These are phyloP conservation scores for Aplysia californica DNA, from an alignment of 1,140 invertebrate species.

Conservation along the genomic window DNA sequence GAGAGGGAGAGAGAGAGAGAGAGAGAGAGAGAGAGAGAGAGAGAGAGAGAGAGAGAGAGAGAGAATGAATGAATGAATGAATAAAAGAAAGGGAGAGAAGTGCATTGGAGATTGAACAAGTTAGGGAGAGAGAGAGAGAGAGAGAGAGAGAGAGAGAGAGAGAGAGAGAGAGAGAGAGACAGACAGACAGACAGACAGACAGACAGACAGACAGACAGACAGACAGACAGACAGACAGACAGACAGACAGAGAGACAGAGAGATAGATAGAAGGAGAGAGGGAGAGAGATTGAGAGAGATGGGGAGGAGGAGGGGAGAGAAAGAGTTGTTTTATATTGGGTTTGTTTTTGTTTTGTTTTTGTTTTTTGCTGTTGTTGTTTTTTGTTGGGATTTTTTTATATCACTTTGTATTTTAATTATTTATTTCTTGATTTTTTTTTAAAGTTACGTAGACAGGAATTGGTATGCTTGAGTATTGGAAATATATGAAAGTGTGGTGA, in stretches of 20 bases:
- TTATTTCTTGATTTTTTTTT: too few relatives aligned
- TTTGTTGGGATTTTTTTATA: too few relatives aligned
- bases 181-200: constrained; percentile 12
- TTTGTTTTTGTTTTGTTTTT: neutral
- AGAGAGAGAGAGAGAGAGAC: constrained; percentile 23
- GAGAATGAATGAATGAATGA: neutral
- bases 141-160: constrained; percentile 25
- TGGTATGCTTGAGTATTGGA: too few relatives aligned
- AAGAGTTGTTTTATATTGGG: neutral
- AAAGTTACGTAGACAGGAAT: too few relatives aligned
- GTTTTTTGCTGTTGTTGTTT: neutral
- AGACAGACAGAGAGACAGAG: neutral
- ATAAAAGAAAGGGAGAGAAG: constrained; percentile 3
- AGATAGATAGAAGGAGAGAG: neutral
- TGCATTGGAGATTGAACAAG: too few relatives aligned
- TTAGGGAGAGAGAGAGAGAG: constrained; percentile 25
- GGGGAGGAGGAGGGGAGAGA: neutral
- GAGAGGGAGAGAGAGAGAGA: neutral
- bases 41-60: constrained; percentile 10
- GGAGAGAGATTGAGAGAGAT: neutral
- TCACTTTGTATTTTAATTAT: too few relatives aligned
- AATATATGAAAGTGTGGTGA: too few relatives aligned
- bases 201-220: neutral
- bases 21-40: neutral
- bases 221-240: neutral